Base-by-base conservation (phyloP, 2,888 invertebrate genomes). In the Drosophila meridiana region DNA sequence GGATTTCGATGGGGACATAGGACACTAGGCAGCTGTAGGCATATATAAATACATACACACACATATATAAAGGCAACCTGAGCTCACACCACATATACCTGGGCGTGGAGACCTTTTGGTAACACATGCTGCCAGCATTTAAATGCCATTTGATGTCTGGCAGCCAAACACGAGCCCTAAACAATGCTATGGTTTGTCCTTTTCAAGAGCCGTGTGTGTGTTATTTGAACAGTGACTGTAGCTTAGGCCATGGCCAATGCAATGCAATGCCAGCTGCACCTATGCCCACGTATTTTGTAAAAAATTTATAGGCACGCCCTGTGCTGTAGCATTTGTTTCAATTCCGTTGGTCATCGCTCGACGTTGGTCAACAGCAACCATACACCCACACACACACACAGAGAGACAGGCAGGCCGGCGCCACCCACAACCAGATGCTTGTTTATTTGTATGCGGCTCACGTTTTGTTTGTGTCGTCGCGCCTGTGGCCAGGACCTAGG, bases 391-490 rank as follows among this genome's bases (percentile, higher is more conserved):
- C 57, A 64, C 30, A 42, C 20, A 36, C n/a, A 45, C 28, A 28
- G 32, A 47, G 28, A 32, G 43, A n/a, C 58, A 11, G 32, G 32
- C 32, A 28, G 3, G 48, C 36, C 32, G 13, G 26, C 43, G 26
- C 36, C 66, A 40, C 28, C 26, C 55, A 45, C 59, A 73, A 53
- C 30, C 58, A 42, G 63, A 68, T 79, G 63, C 83, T 82, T 80
- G 81, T 89, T 89, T 89, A 84, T 89, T 89, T 89, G 84, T 86
- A 89, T 88, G 78, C 86, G 73, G 74, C 74, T 70, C 90, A 88
- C 88, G 90, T 88, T 88, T 82, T 88, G 88, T 88, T 88, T 88
- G 86, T 88, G 82, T 86, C 86, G 88, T 82, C 90, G 90, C 90
- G 88, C 88, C 88, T 88, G 90, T 83, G 89, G 82, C 82, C 67